phyloP scores from a whole-genome alignment of 2,797 vertebrate species.

The Natrix natrix region DNA sequence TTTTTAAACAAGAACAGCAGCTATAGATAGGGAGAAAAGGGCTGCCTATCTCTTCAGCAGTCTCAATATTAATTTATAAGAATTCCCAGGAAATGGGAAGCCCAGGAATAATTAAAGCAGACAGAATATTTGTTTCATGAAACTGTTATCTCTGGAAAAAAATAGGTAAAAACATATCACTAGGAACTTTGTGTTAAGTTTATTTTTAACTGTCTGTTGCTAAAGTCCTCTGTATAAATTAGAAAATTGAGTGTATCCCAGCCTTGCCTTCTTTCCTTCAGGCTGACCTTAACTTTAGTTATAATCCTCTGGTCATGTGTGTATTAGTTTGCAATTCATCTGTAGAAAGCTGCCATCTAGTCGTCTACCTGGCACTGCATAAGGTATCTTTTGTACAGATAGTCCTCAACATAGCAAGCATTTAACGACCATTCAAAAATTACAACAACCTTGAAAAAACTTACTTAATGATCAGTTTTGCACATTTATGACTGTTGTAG shows the following conservation, averaged over 20 bases:
- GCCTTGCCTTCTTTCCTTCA: not conserved
- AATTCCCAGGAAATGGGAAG: not conserved
- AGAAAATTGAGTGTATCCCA: not conserved
- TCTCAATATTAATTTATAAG: not conserved
- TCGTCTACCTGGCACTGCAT: not conserved
- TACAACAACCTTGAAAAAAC: not conserved
- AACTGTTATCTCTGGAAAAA: not conserved
- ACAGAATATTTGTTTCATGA: not conserved
- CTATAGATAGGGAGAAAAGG: not conserved
- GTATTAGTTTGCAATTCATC: not conserved
- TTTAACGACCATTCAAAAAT: not conserved
- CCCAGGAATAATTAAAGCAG: not conserved
- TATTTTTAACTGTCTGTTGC: not conserved
- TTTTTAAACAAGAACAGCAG: not conserved
- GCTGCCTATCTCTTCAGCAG: not conserved
- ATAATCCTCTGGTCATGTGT: not conserved
- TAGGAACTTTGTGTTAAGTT: not conserved
- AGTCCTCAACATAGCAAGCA: not conserved
- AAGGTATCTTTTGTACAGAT: not conserved
- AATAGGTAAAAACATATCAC: not conserved
- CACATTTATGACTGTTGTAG: not conserved
- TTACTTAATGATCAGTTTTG: not conserved
- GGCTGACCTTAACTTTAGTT: not conserved
- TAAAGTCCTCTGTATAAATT: not conserved
- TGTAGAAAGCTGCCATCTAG: not conserved